phyloP scores from a whole-genome alignment of 2,888 invertebrate genomes.

The Tetheella fluctuosa region DNA sequence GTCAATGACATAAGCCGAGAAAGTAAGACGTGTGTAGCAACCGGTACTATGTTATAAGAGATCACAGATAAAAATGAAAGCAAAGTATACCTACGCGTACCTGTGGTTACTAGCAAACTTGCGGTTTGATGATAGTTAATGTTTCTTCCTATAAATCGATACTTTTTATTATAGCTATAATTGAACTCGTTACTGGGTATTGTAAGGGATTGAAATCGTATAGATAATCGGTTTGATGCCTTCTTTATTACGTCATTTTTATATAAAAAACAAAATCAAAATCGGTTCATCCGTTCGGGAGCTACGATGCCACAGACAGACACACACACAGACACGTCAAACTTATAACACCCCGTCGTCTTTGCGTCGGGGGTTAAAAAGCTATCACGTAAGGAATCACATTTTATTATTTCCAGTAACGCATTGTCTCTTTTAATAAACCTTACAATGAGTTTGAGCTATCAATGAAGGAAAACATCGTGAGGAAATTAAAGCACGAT shows the following conservation, averaged over 20 bases:
- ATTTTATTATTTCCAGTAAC: not conserved
- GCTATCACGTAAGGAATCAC: not conserved
- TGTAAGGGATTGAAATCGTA: not conserved
- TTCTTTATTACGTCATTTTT: not conserved
- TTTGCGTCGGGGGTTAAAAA: too few relatives aligned
- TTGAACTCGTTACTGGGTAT: not conserved
- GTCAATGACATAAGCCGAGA: conserved; percentile 66
- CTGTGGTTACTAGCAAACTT: conserved; percentile 43
- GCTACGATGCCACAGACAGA: too few relatives aligned
- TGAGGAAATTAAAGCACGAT: too few relatives aligned
- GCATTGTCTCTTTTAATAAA: too few relatives aligned
- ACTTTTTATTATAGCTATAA: conserved; percentile 8
- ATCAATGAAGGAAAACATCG: too few relatives aligned
- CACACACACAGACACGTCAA: too few relatives aligned
- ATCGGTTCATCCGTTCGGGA: too few relatives aligned
- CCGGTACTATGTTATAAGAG: conserved; percentile 54
- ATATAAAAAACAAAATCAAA: too few relatives aligned
- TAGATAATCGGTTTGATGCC: not conserved
- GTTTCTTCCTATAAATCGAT: conserved; percentile 26
- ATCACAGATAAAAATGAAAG: conserved; percentile 64
- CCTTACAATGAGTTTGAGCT: too few relatives aligned
- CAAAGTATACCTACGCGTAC: conserved; percentile 30
- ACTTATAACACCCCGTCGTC: too few relatives aligned
- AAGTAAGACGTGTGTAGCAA: conserved; percentile 54
- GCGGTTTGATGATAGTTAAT: conserved; percentile 25